Evolutionary conservation across 1,140 invertebrate genomes (phyloP).

Genomic region (Aphis gossypii): DNA sequence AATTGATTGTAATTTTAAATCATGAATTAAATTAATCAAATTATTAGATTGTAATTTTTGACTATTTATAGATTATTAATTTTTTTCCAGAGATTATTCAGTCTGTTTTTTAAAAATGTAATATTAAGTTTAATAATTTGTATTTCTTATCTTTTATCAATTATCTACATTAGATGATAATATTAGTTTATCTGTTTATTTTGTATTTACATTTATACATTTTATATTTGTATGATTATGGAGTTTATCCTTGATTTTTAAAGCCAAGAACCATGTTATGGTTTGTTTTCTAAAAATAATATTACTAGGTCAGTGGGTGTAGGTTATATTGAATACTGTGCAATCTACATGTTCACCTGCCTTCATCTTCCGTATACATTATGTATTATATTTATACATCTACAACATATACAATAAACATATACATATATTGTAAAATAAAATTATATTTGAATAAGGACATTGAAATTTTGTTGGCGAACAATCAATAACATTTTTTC

Average conservation of each 20-base stretch:
- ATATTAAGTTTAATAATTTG: not conserved
- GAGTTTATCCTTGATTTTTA: slow-evolving; percentile 30
- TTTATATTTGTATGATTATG: not conserved
- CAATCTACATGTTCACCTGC: slow-evolving; percentile 16
- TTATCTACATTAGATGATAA: not conserved
- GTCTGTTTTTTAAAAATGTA: too few relatives aligned
- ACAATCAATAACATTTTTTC: slow-evolving; percentile 32
- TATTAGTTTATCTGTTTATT: not conserved
- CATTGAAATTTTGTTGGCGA: slow-evolving; percentile 31
- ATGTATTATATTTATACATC: not conserved
- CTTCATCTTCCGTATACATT: slow-evolving; percentile 21
- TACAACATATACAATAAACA: not conserved
- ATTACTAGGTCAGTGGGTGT: slow-evolving; percentile 53
- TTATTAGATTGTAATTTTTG: not conserved
- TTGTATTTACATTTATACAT: not conserved
- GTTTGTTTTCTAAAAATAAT: slow-evolving; percentile 51
- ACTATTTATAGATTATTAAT: not conserved
- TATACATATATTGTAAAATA: not conserved
- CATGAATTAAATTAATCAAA: not conserved
- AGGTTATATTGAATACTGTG: slow-evolving; percentile 45
- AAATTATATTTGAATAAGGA: not conserved
- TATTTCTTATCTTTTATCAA: not conserved
- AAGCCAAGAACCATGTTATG: slow-evolving; percentile 25
- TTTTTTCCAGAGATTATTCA: not conserved
- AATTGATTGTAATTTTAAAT: not conserved